Evolutionary conservation across 2,888 invertebrate genomes (phyloP).

Genomic region (Nephrotoma flavescens): DNA sequence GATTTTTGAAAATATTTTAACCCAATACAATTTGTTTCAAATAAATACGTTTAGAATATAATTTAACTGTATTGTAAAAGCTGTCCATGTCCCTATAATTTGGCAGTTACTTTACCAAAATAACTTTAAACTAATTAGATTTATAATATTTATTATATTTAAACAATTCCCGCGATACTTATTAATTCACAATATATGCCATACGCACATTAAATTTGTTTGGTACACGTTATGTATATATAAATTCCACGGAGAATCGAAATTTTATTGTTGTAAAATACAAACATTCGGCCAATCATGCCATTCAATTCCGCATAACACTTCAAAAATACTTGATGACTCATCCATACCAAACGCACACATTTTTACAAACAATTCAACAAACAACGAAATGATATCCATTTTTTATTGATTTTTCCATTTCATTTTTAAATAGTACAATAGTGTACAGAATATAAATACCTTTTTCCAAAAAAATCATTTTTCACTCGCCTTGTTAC

Average conservation of each 20-base stretch:
- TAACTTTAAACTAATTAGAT: no score
- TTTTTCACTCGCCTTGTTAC: background rate
- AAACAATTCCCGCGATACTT: background rate
- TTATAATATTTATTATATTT: background rate
- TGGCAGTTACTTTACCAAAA: no score
- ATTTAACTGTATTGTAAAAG: no score
- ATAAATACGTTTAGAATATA: no score
- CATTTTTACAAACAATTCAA: background rate
- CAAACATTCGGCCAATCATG: background rate
- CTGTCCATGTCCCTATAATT: no score
- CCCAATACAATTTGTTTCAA: no score
- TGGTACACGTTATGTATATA: background rate
- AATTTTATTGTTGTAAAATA: background rate
- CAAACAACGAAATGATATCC: background rate
- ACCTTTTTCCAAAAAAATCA: background rate
- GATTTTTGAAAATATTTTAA: no score
- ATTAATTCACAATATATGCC: background rate
- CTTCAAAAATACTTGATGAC: background rate
- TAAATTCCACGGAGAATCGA: background rate
- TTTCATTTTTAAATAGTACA: background rate
- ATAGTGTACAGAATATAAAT: background rate
- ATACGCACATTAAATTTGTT: background rate
- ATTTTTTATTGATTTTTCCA: background rate
- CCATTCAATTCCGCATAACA: background rate
- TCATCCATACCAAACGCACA: background rate